Evolutionary conservation across 2,113 vertebrate species (phyloP).

Genomic region (Pungitius pungitius): DNA sequence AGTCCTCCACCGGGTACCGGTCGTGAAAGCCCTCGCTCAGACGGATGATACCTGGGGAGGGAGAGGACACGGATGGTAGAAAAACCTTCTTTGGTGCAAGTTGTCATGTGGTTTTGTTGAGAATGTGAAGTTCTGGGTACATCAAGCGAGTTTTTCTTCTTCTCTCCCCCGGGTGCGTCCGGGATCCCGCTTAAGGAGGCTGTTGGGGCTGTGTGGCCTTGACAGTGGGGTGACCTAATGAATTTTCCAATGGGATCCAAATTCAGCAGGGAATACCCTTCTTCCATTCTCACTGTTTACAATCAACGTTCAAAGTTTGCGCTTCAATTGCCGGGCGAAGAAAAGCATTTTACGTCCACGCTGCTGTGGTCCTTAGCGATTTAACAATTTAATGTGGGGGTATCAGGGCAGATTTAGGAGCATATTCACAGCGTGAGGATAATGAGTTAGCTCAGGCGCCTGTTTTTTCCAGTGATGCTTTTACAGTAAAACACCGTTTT

Average conservation of each 20-base stretch:
- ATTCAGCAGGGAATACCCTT: background rate
- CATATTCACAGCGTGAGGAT: constrained; percentile 37
- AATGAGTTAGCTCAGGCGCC: constrained; percentile 51
- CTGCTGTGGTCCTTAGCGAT: constrained; percentile 31
- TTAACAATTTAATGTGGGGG: constrained; percentile 45
- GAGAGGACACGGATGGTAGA: background rate
- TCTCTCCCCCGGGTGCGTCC: too few relatives aligned
- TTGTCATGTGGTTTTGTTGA: background rate
- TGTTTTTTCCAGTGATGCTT: constrained; percentile 44
- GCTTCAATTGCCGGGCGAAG: constrained; percentile 36
- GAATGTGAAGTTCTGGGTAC: too few relatives aligned
- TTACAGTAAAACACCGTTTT: constrained; percentile 45
- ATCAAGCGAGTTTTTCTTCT: too few relatives aligned
- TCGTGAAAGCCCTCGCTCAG: constrained; percentile 88
- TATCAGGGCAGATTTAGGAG: constrained; percentile 35
- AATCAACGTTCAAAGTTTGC: constrained; percentile 37
- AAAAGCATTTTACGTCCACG: constrained; percentile 39
- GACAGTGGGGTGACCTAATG: constrained; percentile 29
- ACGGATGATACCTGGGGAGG: constrained; percentile 86
- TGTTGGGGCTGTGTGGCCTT: constrained; percentile 15
- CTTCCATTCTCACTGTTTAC: constrained; percentile 33
- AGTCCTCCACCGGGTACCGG: constrained; percentile 92
- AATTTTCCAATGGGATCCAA: constrained; percentile 31
- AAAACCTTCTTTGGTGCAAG: background rate
- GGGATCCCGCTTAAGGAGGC: too few relatives aligned